Evolutionary conservation across 1,140 invertebrate species (phyloP), one percentile per base, ranked within the genome.

Genomic region (Notospermus geniculatus): DNA sequence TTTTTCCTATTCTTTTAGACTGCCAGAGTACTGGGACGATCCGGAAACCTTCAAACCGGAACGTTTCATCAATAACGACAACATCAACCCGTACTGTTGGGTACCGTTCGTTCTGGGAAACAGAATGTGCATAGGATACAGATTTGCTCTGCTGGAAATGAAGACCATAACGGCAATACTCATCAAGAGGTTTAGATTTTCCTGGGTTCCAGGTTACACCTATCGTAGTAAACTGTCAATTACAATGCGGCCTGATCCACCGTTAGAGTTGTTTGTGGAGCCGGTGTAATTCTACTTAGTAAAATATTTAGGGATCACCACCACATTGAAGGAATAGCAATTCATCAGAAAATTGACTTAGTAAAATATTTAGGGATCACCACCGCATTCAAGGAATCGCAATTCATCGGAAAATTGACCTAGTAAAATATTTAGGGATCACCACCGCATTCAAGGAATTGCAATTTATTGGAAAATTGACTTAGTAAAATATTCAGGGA

Each of bases 91-190:
- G 0, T 82, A 81, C 65, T 71, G 81, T 1, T 88, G 79, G 65
- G 54, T 85, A 32, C 81, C 85, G 0, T 86, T 86, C 68, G 84
- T 85, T n/a, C 60, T 70, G 29, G 85, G 85, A 25, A 84, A 83
- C 0, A 75, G 86, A 9, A 84, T 79, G 68, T 88, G 86, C 67
- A 85, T 87, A 36, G 86, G 85, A 82, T 75, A 76, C 78, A 71
- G 79, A 9, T 84, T 86, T 62, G 84, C 80, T 1, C 63, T 80
- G 52, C 63, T 85, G 60, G 79, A 85, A 65, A 72, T 83, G 0
- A 84, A 84, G 65, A 68, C 84, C 23, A 78, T 65, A 19, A 32
- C 71, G 1, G 68, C 66, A 1, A 11, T 36, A 17, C 45, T 64
- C 2, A n/a, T 66, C 1, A 23, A 46, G 13, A 19, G 53, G 11